Percentiles rank a stretch among this genome's conserved stretches.
These are phyloP conservation scores for Pavo muticus DNA, from an alignment of 2,113 vertebrate genomes.

Conservation along the genomic window DNA sequence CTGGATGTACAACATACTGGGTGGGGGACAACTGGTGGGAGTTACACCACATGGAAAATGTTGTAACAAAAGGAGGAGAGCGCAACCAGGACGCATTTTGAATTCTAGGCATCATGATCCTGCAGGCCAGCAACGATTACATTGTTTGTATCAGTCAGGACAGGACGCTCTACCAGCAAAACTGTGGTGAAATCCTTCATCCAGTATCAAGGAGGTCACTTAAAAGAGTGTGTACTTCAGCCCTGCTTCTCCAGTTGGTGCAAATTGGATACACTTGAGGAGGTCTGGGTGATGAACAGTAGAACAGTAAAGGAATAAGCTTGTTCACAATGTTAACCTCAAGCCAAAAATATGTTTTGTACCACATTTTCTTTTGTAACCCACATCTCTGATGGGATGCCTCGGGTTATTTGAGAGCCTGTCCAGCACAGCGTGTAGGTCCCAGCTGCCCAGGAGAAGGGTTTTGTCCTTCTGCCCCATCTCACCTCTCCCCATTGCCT, in stretches of 20 bases:
- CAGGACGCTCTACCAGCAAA: not conserved
- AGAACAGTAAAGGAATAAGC: not conserved
- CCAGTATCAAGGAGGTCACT: not conserved
- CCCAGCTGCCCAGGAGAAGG: not conserved
- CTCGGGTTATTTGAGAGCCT: not conserved
- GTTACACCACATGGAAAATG: not conserved
- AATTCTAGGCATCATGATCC: not conserved
- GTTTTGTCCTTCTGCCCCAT: not conserved
- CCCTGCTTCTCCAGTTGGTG: not conserved
- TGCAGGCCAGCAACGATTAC: slow-evolving; percentile 32
- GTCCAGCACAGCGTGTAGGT: not conserved
- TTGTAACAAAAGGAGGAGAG: not conserved
- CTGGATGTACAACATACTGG: not conserved
- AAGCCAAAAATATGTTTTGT: not conserved
- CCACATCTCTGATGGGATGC: not conserved
- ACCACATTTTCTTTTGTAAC: not conserved
- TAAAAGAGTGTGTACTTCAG: not conserved
- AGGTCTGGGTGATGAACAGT: not conserved
- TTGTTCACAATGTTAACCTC: not conserved
- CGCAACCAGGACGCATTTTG: not conserved
- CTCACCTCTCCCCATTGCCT: not conserved
- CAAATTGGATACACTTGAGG: not conserved
- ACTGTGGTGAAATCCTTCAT: not conserved
- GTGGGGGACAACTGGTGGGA: not conserved
- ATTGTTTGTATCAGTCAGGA: not conserved